phyloP scores from a whole-genome alignment of 2,113 vertebrate genomes.

The Burhinus oedicnemus region DNA sequence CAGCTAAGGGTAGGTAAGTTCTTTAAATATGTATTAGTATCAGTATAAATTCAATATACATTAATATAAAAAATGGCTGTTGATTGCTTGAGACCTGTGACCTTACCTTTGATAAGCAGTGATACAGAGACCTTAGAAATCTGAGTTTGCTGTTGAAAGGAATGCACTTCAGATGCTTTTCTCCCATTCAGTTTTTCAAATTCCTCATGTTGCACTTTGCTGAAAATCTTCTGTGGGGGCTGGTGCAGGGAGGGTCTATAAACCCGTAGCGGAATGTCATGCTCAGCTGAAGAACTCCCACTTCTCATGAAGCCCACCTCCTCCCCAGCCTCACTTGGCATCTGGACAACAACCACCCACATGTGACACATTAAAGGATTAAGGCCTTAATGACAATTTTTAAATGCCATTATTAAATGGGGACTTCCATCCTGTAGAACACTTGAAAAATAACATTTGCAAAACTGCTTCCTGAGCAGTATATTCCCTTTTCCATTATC shows the following conservation, averaged over 20 bases:
- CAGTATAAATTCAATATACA: background rate
- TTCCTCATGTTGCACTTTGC: background rate
- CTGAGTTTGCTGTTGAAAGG: background rate
- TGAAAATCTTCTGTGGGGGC: background rate
- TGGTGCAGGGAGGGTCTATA: background rate
- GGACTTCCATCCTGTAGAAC: constrained; percentile 15
- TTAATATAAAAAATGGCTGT: constrained; percentile 8
- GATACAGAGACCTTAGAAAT: background rate
- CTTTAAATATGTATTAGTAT: constrained; percentile 31
- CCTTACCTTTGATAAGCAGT: background rate
- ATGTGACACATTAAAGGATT: background rate
- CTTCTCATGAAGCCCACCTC: background rate
- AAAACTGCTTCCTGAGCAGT: constrained; percentile 25
- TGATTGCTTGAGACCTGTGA: background rate
- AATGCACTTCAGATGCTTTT: background rate
- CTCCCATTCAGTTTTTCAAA: background rate
- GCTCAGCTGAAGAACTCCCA: background rate
- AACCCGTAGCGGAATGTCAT: background rate
- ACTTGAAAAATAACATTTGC: constrained; percentile 30
- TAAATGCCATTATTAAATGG: constrained; percentile 1
- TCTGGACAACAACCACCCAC: background rate
- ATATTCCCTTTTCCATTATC: constrained; percentile 38
- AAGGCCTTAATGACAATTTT: constrained; percentile 24
- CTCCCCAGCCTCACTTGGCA: background rate
- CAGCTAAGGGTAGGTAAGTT: background rate